These are phyloP conservation scores for Cardiocondyla obscurior DNA, from an alignment of 1,140 invertebrate species.

Conservation along the genomic window DNA sequence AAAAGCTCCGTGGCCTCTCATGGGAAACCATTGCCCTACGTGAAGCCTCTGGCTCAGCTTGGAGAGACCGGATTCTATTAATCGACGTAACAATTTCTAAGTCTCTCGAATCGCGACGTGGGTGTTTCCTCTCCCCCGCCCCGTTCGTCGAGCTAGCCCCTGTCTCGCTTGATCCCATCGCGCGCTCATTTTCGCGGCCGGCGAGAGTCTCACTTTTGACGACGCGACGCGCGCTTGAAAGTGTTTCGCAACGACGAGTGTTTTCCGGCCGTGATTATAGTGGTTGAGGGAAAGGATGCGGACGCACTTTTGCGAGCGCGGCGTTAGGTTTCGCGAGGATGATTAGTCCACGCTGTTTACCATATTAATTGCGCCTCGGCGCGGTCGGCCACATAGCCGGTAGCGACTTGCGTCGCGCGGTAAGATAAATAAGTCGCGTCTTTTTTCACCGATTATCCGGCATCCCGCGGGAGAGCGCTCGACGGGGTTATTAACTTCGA, in stretches of 20 bases:
- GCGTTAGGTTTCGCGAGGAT: conserved; percentile 27
- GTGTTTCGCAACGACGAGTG: not conserved
- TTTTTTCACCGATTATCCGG: conserved; percentile 48
- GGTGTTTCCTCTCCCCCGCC: no score
- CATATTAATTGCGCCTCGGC: conserved; percentile 52
- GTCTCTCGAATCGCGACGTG: not conserved
- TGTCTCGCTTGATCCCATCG: not conserved
- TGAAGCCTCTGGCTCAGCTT: not conserved
- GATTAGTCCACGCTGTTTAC: conserved; percentile 28
- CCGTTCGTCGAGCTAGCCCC: not conserved
- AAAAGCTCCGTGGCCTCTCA: not conserved
- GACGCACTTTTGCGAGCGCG: not conserved
- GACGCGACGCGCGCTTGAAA: not conserved
- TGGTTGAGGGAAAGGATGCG: conserved; percentile 26
- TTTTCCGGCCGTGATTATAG: conserved; percentile 25
- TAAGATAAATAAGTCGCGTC: conserved; percentile 34
- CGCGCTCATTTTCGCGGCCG: not conserved
- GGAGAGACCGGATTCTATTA: not conserved
- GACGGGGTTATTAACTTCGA: conserved; percentile 62
- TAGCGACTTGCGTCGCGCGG: conserved; percentile 11
- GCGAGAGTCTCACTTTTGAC: conserved; percentile 7
- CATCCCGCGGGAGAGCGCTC: conserved; percentile 18
- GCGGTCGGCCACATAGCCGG: not conserved
- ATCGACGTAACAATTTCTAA: not conserved
- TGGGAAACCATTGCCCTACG: not conserved